A percentile compares a stretch with the other conserved stretches of the same genome.
Conservation (phyloP, 2,113 vertebrate genomes). For the Regulus satrapa region DNA sequence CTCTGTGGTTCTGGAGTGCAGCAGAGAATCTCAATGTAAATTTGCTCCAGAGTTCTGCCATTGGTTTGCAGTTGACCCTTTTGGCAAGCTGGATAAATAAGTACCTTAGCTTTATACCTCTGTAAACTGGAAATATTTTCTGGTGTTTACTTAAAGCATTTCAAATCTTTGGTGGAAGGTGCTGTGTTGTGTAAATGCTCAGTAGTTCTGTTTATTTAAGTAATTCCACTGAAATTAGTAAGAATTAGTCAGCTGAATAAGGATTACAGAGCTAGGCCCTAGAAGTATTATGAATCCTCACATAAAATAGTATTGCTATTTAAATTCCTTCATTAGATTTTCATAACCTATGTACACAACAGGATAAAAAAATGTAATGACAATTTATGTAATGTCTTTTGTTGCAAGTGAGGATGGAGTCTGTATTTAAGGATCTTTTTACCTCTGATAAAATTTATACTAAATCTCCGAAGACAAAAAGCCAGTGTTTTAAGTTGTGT, state of each 20-base stretch:
- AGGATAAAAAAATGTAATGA: background rate
- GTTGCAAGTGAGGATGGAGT: background rate
- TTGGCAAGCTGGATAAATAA: background rate
- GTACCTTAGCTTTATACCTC: background rate
- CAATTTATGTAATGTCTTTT: background rate
- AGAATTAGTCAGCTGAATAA: constrained; percentile 50
- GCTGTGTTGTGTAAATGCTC: background rate
- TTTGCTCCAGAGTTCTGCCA: background rate
- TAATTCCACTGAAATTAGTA: constrained; percentile 50
- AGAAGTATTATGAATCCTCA: background rate
- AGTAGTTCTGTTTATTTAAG: constrained; percentile 35
- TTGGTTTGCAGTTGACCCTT: background rate
- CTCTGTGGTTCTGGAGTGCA: background rate
- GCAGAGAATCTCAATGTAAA: background rate
- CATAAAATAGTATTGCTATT: background rate
- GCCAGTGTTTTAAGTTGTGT: background rate
- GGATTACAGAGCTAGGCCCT: constrained; percentile 13
- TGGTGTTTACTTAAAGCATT: constrained; percentile 27
- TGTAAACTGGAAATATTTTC: background rate
- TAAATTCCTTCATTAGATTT: constrained; percentile 36
- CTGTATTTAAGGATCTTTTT: background rate
- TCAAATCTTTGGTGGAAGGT: background rate
- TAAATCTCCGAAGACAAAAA: background rate
- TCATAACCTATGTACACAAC: background rate
- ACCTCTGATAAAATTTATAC: background rate